These are phyloP conservation scores for Spinibarbus caldwelli DNA, from an alignment of 2,797 vertebrate genomes.

Conservation along the genomic window DNA sequence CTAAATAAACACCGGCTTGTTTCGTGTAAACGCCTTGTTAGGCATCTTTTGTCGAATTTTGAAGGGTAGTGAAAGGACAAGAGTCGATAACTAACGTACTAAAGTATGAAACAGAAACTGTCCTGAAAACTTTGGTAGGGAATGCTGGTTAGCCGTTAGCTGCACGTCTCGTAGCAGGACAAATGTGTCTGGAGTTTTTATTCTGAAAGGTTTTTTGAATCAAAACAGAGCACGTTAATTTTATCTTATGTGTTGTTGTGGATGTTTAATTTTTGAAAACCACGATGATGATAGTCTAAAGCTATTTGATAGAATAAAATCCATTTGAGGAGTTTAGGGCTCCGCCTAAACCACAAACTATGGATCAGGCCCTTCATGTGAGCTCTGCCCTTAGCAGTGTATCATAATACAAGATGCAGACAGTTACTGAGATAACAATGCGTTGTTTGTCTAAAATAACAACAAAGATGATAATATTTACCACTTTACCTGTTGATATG, in stretches of 20 bases:
- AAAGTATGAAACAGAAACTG: not conserved
- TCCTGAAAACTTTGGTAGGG: constrained; percentile 30
- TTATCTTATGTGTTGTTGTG: too few relatives aligned
- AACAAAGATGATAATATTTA: not conserved
- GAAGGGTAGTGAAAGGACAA: not conserved
- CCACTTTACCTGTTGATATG: not conserved
- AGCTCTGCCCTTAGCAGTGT: not conserved
- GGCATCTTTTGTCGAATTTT: not conserved
- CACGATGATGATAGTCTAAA: not conserved
- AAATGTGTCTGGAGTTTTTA: not conserved
- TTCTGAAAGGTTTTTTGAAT: not conserved
- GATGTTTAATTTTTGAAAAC: not conserved
- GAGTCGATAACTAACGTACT: not conserved
- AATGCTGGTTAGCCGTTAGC: constrained; percentile 48
- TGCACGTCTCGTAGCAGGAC: too few relatives aligned
- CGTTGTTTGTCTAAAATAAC: not conserved
- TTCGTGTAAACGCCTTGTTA: not conserved
- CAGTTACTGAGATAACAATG: not conserved
- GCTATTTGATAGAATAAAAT: not conserved
- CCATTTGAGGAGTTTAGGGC: not conserved
- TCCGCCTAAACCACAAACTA: constrained; percentile 36
- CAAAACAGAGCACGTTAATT: not conserved
- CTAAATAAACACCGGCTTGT: not conserved
- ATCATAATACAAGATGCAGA: not conserved
- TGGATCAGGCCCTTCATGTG: constrained; percentile 27